phyloP scores from a whole-genome alignment of 2,888 invertebrate species.

The Abrostola triplasia region DNA sequence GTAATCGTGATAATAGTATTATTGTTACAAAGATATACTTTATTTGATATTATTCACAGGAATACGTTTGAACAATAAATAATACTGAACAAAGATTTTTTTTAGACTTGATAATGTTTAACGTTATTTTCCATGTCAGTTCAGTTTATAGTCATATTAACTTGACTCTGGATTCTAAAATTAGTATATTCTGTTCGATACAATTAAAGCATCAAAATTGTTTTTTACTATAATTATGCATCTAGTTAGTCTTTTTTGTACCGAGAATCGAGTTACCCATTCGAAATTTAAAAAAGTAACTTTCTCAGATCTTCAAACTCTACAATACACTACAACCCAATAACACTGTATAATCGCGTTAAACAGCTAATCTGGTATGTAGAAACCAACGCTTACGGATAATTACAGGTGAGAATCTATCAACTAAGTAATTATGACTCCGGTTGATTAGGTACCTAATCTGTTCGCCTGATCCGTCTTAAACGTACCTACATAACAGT shows the following conservation, averaged over 20 bases:
- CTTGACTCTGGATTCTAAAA: no score
- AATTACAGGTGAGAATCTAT: slow-evolving; percentile 27
- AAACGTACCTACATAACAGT: slow-evolving; percentile 23
- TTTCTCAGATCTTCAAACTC: slow-evolving; percentile 8
- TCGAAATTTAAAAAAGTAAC: neutral
- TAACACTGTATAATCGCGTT: slow-evolving; percentile 10
- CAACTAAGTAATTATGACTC: slow-evolving; percentile 43
- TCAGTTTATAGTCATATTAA: no score
- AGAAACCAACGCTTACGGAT: slow-evolving; percentile 12
- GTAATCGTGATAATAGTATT: slow-evolving; percentile 37
- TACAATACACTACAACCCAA: slow-evolving; percentile 5
- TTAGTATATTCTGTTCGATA: no score
- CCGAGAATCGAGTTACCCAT: neutral
- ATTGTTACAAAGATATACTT: slow-evolving; percentile 7
- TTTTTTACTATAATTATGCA: no score
- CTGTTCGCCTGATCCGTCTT: slow-evolving; percentile 42
- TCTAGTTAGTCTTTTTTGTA: no score
- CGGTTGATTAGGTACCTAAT: slow-evolving; percentile 51
- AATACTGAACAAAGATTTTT: no score
- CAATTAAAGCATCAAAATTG: no score
- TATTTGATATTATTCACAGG: neutral
- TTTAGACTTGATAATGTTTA: no score
- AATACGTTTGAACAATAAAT: no score
- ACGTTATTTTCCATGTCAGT: no score
- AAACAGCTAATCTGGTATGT: slow-evolving; percentile 21